A percentile compares a stretch with the other conserved stretches of the same genome.
Conservation (phyloP, 2,113 vertebrate species). For the Corythoichthys intestinalis region DNA sequence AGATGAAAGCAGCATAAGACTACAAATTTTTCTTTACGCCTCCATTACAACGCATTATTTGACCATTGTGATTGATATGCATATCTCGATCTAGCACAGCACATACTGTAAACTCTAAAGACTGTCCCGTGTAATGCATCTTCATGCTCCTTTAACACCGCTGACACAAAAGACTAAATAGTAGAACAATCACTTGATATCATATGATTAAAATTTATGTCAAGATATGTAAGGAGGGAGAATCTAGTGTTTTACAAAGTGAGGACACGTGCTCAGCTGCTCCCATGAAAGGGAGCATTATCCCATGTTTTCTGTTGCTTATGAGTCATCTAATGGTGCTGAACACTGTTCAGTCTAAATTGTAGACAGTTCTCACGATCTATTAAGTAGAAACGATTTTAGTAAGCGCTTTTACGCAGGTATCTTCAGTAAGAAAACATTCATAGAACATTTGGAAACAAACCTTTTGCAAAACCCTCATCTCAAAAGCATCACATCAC, state of each 20-base stretch:
- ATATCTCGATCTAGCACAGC: not conserved
- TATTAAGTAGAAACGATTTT: not conserved
- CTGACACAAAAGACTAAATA: not conserved
- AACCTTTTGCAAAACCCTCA: not conserved
- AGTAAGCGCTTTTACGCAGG: not conserved
- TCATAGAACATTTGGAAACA: not conserved
- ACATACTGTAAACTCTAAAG: not conserved
- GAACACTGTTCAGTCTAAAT: conserved; percentile 19
- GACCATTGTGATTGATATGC: not conserved
- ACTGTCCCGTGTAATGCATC: not conserved
- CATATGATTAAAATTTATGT: conserved; percentile 11
- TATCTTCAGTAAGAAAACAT: not conserved
- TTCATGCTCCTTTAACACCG: not conserved
- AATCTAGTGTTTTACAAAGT: conserved; percentile 11
- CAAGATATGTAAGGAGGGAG: conserved; percentile 6
- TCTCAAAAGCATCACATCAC: not conserved
- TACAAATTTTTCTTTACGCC: not conserved
- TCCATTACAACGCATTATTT: not conserved
- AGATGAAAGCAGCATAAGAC: conserved; percentile 7
- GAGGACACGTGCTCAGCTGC: conserved; percentile 12
- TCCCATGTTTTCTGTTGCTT: conserved; percentile 8
- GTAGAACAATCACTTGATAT: not conserved
- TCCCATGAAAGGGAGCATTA: conserved; percentile 12
- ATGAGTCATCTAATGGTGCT: conserved; percentile 19
- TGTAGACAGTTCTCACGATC: not conserved